These are phyloP conservation scores for Pentamera pediparva DNA, from an alignment of 53 echinoderm and acorn worm species.

Conservation along the genomic window DNA sequence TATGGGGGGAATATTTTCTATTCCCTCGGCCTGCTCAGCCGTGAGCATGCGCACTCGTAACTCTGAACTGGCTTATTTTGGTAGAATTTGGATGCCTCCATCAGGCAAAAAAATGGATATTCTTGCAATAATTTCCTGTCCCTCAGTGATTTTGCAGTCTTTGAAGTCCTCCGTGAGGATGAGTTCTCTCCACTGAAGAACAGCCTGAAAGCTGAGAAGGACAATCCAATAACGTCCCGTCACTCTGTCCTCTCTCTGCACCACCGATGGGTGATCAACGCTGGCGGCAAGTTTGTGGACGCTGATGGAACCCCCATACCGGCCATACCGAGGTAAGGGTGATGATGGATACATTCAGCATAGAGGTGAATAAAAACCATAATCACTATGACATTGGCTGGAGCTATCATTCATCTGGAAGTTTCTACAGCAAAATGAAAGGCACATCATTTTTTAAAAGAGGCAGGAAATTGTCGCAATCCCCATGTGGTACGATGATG, in stretches of 20 bases:
- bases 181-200: constrained; percentile 97
- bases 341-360: background rate
- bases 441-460: background rate
- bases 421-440: background rate
- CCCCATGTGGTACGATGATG: too few relatives aligned
- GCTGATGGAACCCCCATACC: constrained; percentile 80
- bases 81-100: background rate
- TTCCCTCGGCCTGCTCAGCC: too few relatives aligned
- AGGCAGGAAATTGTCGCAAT: too few relatives aligned
- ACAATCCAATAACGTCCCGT: constrained; percentile 83
- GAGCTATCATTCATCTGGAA: background rate
- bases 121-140: background rate
- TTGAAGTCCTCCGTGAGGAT: constrained; percentile 91
- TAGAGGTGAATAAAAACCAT: background rate
- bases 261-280: constrained; percentile 91
- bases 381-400: background rate
- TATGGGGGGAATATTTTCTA: too few relatives aligned
- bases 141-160: constrained; percentile 83
- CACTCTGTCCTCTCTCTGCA: constrained; percentile 91
- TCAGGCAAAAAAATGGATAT: background rate
- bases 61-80: background rate
- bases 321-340: constrained; percentile 87
- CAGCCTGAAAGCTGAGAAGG: constrained; percentile 90
- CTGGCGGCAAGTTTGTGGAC: constrained; percentile 84
- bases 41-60: too few relatives aligned